Evolutionary conservation across 1,140 invertebrate species (phyloP), one percentile per base, ranked within the genome.

Genomic region (Hypothenemus hampei): DNA sequence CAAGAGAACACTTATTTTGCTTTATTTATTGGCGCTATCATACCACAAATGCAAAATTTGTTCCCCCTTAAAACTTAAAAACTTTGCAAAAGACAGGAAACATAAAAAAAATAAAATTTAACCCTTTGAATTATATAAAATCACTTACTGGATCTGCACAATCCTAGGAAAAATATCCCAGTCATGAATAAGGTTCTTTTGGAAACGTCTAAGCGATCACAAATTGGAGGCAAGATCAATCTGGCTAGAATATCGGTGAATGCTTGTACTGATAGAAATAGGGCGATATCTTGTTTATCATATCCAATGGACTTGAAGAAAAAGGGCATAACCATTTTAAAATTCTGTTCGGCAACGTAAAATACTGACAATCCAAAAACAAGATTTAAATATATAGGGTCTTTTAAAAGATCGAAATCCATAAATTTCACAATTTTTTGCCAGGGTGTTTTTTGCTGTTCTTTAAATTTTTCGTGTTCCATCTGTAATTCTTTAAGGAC

Each of bases 241-340:
- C 85, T 74, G 1, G 85, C 83, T 11, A 83, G 69, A 43, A 86
- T 84, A 64, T 87, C 85, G 16, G 82, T 82, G 18, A 85, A 80
- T 10, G 84, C 84, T 15, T 82, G 84, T 50, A 86, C 77, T 1
- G 83, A 85, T 13, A 87, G 73, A 64, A 83, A 86, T 54, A 80
- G 79, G 19, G 85, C 85, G 5, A 82, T 77, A 52, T 85, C 82
- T 4, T 73, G 70, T 68, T 80, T 82, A 39, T 75, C 72, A 65
- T 83, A 82, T 53, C 82, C 82, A 54, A 86, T 71, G 62, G 75
- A 78, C 40, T 74, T 73, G 47, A 87, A 79, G 64, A 86, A 86
- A 66, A 86, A 87, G 10, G 85, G 84, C 26, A 81, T 84, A 39
- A 87, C 79, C 76, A 86, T 79, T 68, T 85, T 84, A 65, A 86